These are phyloP conservation scores for Tetropium fuscum DNA, from an alignment of 2,888 invertebrate species.

Conservation along the genomic window DNA sequence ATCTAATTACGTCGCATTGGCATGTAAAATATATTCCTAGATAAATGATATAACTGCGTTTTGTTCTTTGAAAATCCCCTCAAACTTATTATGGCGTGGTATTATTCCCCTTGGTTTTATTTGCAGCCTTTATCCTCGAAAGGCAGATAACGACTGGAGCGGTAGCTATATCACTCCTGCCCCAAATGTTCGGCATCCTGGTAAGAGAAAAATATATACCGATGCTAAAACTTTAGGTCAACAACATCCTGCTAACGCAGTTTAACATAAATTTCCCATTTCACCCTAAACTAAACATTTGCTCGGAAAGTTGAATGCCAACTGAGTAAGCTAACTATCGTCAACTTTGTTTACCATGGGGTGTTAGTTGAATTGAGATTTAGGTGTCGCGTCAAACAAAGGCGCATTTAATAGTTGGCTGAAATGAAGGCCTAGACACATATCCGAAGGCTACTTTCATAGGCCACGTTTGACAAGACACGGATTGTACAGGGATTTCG, in stretches of 20 bases:
- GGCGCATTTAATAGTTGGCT: conserved; percentile 4
- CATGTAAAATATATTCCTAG: too few species aligned
- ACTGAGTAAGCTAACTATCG: conserved; percentile 55
- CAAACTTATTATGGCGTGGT: neutral
- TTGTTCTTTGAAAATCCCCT: neutral
- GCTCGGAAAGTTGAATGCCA: conserved; percentile 55
- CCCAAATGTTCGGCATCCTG: conserved; percentile 47
- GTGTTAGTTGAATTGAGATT: conserved; percentile 44
- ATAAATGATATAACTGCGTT: neutral
- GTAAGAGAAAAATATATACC: conserved; percentile 50
- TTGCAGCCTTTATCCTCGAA: neutral
- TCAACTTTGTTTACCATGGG: conserved; percentile 50
- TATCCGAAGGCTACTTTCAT: neutral
- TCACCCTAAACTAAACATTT: conserved; percentile 59
- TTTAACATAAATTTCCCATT: conserved; percentile 60
- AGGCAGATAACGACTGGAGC: conserved; percentile 17
- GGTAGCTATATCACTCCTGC: conserved; percentile 38
- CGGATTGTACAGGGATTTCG: too few species aligned
- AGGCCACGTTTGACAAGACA: too few species aligned
- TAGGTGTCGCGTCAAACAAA: conserved; percentile 39
- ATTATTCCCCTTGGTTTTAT: conserved; percentile 6
- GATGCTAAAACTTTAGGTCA: conserved; percentile 57
- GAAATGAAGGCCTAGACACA: neutral
- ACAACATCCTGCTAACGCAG: conserved; percentile 56
- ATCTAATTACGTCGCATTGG: conserved; percentile 1